These are phyloP conservation scores for Oreochromis niloticus DNA, from an alignment of 2,113 vertebrate genomes.

Conservation along the genomic window DNA sequence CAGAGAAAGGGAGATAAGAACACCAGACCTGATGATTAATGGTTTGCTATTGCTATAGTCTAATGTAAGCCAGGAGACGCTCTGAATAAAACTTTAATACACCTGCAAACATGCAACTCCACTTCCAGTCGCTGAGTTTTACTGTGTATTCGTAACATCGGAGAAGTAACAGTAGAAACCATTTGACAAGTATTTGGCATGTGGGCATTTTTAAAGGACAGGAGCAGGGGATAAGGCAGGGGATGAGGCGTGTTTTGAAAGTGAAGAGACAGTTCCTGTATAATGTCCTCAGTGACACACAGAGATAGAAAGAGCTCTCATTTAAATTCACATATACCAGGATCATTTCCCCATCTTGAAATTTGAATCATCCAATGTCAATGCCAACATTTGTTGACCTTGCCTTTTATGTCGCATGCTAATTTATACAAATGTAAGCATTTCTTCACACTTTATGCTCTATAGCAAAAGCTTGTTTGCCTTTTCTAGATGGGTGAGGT, in stretches of 20 bases:
- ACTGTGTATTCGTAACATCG: not conserved
- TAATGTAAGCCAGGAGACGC: not conserved
- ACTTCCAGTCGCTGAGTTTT: not conserved
- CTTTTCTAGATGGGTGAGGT: conserved; percentile 23
- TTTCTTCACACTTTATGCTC: conserved; percentile 35
- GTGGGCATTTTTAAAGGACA: conserved; percentile 7
- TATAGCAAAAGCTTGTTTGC: conserved; percentile 40
- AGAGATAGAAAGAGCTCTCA: not conserved
- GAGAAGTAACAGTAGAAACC: not conserved
- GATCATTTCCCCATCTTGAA: conserved; percentile 16
- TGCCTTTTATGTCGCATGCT: conserved; percentile 53
- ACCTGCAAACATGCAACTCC: conserved; percentile 7
- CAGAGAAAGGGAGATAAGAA: conserved; percentile 38
- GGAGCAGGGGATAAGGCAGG: not conserved
- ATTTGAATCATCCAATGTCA: conserved; percentile 25
- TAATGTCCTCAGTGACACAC: not conserved
- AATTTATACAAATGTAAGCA: conserved; percentile 74
- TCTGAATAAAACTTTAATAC: conserved; percentile 18
- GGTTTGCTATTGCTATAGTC: conserved; percentile 4
- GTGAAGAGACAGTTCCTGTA: not conserved
- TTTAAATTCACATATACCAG: conserved; percentile 39
- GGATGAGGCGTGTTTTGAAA: conserved; percentile 6
- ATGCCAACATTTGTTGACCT: conserved; percentile 56
- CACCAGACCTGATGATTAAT: conserved; percentile 54
- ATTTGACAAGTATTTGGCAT: conserved; percentile 31